Base-by-base conservation (phyloP, 2,113 vertebrate genomes). In the Cinclus cinclus region DNA sequence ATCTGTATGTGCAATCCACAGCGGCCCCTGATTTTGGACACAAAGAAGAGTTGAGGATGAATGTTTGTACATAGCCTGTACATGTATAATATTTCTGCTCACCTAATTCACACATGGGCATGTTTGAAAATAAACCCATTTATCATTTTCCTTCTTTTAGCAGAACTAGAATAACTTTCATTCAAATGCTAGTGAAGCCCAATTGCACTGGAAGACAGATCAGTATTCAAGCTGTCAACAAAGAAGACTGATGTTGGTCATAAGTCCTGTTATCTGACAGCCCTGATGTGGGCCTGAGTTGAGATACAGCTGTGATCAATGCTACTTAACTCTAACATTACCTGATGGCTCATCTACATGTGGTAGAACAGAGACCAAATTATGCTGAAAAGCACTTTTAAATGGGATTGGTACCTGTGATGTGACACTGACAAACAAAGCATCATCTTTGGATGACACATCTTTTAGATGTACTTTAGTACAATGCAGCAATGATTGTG, bases 191-290 rank as follows among this genome's bases (percentile, higher is more conserved):
- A 55, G 30, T 3, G 3, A 42, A 82, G 75, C 37, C 71, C 16
- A 77, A 25, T 39, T 77, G 39, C 88, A 75, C 39, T 89, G 73
- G 33, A 88, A 81, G 49, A 83, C 24, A 75, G 35, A 83, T 39
- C 87, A 75, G 41, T 55, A 71, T 81, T 80, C 81, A 83, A 76
- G 62, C 21, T 89, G 67, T 55, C 80, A 60, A 13, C 28, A 67
- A 52, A 74, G 63, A 86, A 68, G 50, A 89, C 73, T 74, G 62
- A 84, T 92, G 24, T 50, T 87, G 67, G 49, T 90, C 60, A 30
- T 83, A 92, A 93, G 33, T 86, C 37, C 53, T 65, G 10, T 84
- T 94, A 70, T 77, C 58, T 67, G 50, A 74, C 88, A 92, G 35
- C 64, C 30, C 20, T 85, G 59, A 49, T 1, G 0, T 37, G 75